phyloP scores from a whole-genome alignment of 2,797 vertebrate species.

The Amniataba percoides region DNA sequence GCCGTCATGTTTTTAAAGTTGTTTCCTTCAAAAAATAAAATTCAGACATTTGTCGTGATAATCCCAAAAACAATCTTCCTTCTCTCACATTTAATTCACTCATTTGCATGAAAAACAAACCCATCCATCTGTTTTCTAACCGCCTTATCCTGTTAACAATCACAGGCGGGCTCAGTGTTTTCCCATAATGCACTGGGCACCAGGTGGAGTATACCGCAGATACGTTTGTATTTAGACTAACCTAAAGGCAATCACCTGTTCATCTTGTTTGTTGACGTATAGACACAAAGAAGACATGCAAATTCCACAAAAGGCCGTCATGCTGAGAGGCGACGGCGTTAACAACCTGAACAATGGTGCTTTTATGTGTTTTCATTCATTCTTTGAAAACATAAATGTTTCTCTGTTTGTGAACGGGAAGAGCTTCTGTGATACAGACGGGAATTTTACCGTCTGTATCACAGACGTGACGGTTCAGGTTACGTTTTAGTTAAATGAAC shows the following conservation, averaged over 20 bases:
- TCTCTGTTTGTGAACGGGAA: not conserved
- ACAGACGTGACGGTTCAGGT: not conserved
- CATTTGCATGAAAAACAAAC: not conserved
- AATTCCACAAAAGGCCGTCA: conserved; percentile 6
- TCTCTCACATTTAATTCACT: not conserved
- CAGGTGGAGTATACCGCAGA: not conserved
- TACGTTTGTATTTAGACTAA: conserved; percentile 15
- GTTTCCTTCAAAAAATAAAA: not conserved
- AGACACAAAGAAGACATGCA: conserved; percentile 6
- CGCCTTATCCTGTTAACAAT: not conserved
- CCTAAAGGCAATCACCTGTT: not conserved
- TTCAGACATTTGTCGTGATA: not conserved
- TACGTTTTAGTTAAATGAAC: not conserved
- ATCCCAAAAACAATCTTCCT: not conserved
- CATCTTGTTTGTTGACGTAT: conserved; percentile 7
- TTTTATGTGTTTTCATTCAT: not conserved
- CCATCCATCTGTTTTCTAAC: not conserved
- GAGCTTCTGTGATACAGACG: not conserved
- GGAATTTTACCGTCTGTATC: not conserved
- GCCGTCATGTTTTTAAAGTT: not conserved
- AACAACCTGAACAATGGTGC: conserved; percentile 12
- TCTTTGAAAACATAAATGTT: conserved; percentile 6
- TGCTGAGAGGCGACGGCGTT: not conserved
- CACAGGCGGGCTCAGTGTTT: not conserved
- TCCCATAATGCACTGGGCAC: not conserved